Base-by-base conservation (phyloP, 2,888 invertebrate genomes). In the Nezara viridula region DNA sequence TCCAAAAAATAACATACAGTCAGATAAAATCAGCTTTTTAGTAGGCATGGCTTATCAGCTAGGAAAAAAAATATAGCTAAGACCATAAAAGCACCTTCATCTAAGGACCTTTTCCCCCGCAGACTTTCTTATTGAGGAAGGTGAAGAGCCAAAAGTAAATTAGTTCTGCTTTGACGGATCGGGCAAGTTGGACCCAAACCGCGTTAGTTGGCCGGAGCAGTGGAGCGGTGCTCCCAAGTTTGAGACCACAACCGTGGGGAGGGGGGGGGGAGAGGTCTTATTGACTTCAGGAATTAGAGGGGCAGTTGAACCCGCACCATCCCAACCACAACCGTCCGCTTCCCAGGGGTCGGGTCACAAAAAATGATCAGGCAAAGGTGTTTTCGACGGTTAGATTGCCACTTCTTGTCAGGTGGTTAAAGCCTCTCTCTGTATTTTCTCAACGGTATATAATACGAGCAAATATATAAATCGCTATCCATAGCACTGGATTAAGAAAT, bases 161-260 rank as follows among this genome's bases (percentile, higher is more conserved):
- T 60, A 60, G 60, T 60, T 60, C 60, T 60, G 60, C 60, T 60
- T 60, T 60, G 60, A 60, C 27, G 60, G 60, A 60, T 60, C 60
- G 27, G 60, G 14, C 0, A 60, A 60, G 60, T 60, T 60, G 60
- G 27, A 10, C 4, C 16, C 14, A 60, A 16, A 60, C 60, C 60
- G 27, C 60, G 16, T 14, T 3, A 27, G 27, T n/a, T 6, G 27
- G 16, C 27, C 7, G 60, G 55, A 55, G 55, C 55, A 55, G 7
- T n/a, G 55, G n/a, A n/a, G n/a, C n/a, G n/a, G n/a, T n/a, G n/a
- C n/a, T n/a, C 10, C 10, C 60, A 16, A 60, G 60, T 60, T 55
- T 0, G 27, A 5, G 16, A 60, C 60, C 60, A 6, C 60, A 60
- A 60, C 55, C 14, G 4, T n/a, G 10, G 44, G 44, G 10, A 44